Evolutionary conservation across 2,888 invertebrate species (phyloP), one percentile per base, ranked within the genome.

Genomic region (Synergus itoensis): DNA sequence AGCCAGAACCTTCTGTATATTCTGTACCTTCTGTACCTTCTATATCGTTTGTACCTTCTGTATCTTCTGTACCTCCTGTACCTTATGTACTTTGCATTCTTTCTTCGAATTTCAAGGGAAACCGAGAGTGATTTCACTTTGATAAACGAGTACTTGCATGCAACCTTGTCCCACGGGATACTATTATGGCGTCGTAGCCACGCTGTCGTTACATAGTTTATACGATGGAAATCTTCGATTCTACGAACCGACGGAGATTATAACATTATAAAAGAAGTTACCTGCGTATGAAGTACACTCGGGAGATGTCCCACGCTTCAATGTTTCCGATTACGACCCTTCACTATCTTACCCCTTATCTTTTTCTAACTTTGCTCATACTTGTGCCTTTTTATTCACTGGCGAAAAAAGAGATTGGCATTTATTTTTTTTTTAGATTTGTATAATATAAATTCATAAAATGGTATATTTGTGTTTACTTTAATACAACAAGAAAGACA

Each of bases 51-150:
- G 3, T 36, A 53, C 53, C n/a, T 53, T n/a, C n/a, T n/a, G n/a
- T 2, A 28, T 28, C 28, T 28, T 28, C 28, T 28, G 28, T 28
- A 36, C 0, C 36, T 36, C 5, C 5, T 36, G 36, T 4, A 36
- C 36, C 36, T 36, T 36, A 36, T 36, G 36, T 36, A 57, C 53
- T 57, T 57, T n/a, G 3, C 53, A 57, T 53, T 86, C 84, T 84
- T 86, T 85, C 86, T 82, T 83, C 83, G 77, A 84, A 83, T 81
- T 84, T 82, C 82, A 82, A 84, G 85, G 86, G 84, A 89, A 88
- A 88, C 85, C 82, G 86, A 88, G 87, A 87, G 88, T 86, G 88
- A 86, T 84, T 73, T 73, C 40, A n/a, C 53, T 28, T 73, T 73
- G 73, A 73, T 73, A 73, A 73, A 73, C 73, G 73, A 73, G 73